Conservation (phyloP, 2,888 invertebrate genomes). For the Formica aserva region DNA sequence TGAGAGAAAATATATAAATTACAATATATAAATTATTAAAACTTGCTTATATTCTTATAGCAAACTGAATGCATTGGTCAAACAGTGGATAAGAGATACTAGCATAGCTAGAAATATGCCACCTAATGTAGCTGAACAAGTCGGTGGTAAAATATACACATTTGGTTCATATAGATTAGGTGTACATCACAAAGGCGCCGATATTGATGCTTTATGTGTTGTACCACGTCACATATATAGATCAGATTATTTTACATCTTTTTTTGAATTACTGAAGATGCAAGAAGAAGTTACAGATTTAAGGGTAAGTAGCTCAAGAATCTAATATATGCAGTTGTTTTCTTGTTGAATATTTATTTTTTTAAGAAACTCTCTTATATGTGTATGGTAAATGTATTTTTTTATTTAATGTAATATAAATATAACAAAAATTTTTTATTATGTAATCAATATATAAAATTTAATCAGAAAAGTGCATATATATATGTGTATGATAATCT, state of each 20-base stretch:
- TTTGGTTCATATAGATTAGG: constrained; percentile 98
- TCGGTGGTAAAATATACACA: constrained; percentile 99
- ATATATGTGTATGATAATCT: neutral
- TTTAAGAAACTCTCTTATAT: neutral
- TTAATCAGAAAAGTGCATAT: neutral
- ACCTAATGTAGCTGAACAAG: constrained; percentile 94
- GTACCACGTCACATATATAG: constrained; percentile 98
- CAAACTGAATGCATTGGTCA: constrained; percentile 95
- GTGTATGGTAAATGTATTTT: neutral
- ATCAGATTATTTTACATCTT: constrained; percentile 97
- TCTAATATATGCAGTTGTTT: neutral
- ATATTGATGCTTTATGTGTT: constrained; percentile 99
- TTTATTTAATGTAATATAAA: neutral
- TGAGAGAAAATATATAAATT: neutral
- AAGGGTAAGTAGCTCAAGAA: constrained; percentile 87
- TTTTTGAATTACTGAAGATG: constrained; percentile 95
- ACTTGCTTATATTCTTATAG: constrained; percentile 81
- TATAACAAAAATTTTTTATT: neutral
- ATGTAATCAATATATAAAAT: no score
- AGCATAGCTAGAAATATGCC: constrained; percentile 97
- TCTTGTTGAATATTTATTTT: neutral
- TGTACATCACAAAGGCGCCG: constrained; percentile 98
- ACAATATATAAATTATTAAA: neutral
- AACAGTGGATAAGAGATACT: constrained; percentile 97
- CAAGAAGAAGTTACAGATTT: constrained; percentile 95